These are phyloP conservation scores for Standfussiana lucernea DNA, from an alignment of 2,888 invertebrate species.

Conservation along the genomic window DNA sequence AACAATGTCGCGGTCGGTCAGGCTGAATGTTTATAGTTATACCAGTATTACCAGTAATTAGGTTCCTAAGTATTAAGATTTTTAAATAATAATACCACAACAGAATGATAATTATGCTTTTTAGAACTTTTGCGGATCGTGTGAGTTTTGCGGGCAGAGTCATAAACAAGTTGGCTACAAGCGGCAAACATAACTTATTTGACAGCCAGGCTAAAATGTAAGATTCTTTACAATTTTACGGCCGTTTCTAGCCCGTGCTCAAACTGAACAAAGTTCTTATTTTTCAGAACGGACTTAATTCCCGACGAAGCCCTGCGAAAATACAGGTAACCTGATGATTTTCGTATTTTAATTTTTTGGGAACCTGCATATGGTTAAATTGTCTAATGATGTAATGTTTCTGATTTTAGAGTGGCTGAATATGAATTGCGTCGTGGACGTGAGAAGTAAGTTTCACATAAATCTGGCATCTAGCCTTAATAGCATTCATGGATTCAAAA, in stretches of 20 bases:
- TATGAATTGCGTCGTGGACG: slow-evolving; percentile 61
- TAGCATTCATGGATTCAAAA: neutral
- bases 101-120: slow-evolving; percentile 36
- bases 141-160: slow-evolving; percentile 83
- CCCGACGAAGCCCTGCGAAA: slow-evolving; percentile 77
- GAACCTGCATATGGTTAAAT: neutral
- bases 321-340: slow-evolving; percentile 69
- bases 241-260: neutral
- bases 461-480: neutral
- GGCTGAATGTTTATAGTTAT: neutral
- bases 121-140: slow-evolving; percentile 76
- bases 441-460: slow-evolving; percentile 71
- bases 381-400: neutral
- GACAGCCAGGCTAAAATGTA: slow-evolving; percentile 71
- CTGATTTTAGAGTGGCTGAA: slow-evolving; percentile 71
- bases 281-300: slow-evolving; percentile 69
- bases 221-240: slow-evolving; percentile 34
- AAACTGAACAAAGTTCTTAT: neutral
- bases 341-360: neutral
- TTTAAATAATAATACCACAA: neutral
- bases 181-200: slow-evolving; percentile 70
- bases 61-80: neutral
- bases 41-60: neutral
- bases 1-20: neutral
- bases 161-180: slow-evolving; percentile 75